Conservation (phyloP, 2,113 vertebrate species). For the Euleptes europaea region DNA sequence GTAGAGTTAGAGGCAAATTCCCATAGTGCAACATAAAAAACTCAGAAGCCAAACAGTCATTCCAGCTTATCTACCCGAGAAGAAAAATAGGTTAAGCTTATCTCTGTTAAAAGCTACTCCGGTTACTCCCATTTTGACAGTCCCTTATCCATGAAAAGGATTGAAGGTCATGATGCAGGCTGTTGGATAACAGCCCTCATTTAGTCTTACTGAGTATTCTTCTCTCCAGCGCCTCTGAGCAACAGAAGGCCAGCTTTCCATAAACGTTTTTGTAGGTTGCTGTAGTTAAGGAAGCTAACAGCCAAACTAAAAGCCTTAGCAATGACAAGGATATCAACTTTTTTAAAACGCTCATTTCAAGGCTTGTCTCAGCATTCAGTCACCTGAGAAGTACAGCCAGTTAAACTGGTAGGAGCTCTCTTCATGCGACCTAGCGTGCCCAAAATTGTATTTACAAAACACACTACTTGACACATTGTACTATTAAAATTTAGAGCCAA, state of each 20-base stretch:
- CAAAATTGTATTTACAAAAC: not conserved
- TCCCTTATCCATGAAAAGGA: conserved; percentile 2
- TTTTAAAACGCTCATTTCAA: not conserved
- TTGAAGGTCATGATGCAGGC: not conserved
- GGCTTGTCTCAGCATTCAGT: too few relatives aligned
- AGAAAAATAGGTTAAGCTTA: not conserved
- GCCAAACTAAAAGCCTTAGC: not conserved
- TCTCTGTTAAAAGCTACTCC: not conserved
- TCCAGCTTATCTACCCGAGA: not conserved
- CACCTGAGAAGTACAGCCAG: not conserved
- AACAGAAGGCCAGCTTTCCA: not conserved
- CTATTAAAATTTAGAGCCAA: not conserved
- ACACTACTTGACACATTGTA: not conserved
- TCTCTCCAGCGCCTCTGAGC: not conserved
- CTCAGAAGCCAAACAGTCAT: not conserved
- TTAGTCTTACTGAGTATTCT: not conserved
- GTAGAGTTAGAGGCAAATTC: conserved; percentile 35
- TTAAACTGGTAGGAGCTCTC: not conserved
- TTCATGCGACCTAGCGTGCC: not conserved
- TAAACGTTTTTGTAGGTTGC: too few relatives aligned
- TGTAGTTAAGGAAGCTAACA: not conserved
- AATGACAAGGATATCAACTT: not conserved
- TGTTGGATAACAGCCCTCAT: not conserved
- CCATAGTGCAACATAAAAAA: not conserved
- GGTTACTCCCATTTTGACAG: not conserved